These are phyloP conservation scores for Sussaba pulchella DNA, from an alignment of 2,888 invertebrate species.

Conservation along the genomic window DNA sequence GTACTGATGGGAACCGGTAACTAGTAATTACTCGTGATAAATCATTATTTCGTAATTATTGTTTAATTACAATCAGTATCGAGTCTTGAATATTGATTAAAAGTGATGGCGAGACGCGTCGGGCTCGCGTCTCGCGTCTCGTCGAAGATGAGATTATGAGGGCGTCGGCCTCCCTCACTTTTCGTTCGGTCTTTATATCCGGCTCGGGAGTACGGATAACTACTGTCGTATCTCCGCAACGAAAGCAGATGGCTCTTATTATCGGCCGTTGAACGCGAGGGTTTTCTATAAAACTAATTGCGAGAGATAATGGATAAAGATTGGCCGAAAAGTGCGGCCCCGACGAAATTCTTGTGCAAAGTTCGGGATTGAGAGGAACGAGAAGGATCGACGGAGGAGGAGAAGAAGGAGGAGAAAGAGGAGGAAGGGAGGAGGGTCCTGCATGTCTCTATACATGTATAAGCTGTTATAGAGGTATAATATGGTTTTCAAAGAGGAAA, in stretches of 20 bases:
- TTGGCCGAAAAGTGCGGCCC: conserved; percentile 31
- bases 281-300: conserved; percentile 52
- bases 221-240: conserved; percentile 42
- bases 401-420: conserved; percentile 4
- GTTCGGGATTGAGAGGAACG: conserved; percentile 31
- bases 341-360: conserved; percentile 18
- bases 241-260: neutral
- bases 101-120: conserved; percentile 58
- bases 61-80: conserved; percentile 82
- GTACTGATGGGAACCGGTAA: conserved; percentile 70
- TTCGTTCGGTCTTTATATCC: conserved; percentile 34
- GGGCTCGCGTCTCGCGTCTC: conserved; percentile 3
- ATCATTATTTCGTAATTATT: conserved; percentile 81
- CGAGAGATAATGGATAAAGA: conserved; percentile 56
- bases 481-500: conserved; percentile 38
- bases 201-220: conserved; percentile 21
- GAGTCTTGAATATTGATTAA: conserved; percentile 81
- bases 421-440: neutral
- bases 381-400: conserved; percentile 17
- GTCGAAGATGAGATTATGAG: conserved; percentile 61
- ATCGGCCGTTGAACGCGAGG: conserved; percentile 14
- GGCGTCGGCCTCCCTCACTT: conserved; percentile 57
- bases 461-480: conserved; percentile 49
- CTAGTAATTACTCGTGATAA: conserved; percentile 81
- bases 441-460: conserved; percentile 22